Percentiles rank a stretch among this genome's conserved stretches.
phyloP scores from a whole-genome alignment of 2,797 vertebrate genomes.

The Sebastes steindachneri region DNA sequence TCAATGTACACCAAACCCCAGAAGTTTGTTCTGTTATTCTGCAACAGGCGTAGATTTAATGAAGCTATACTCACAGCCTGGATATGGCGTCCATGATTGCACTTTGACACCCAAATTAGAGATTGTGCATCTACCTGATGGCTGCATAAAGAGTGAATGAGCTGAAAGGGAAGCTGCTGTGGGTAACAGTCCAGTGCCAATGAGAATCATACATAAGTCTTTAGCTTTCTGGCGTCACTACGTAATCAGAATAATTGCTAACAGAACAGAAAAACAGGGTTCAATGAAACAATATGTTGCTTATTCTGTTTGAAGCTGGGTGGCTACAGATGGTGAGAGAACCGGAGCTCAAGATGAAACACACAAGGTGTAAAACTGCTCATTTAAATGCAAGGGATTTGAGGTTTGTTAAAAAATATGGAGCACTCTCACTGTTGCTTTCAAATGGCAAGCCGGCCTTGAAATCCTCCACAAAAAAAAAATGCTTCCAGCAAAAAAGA shows the following conservation, averaged over 20 bases:
- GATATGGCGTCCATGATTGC: not conserved
- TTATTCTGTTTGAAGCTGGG: conserved; percentile 40
- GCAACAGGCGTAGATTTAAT: not conserved
- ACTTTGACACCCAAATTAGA: not conserved
- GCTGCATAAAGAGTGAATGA: not conserved
- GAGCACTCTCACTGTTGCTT: not conserved
- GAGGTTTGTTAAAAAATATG: conserved; percentile 22
- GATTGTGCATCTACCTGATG: not conserved
- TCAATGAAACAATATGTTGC: not conserved
- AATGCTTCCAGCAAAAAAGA: not conserved
- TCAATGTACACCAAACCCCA: not conserved
- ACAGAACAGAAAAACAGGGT: not conserved
- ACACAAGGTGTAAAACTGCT: conserved; percentile 30
- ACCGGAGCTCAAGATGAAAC: conserved; percentile 38
- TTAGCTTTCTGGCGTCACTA: not conserved
- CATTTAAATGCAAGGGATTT: conserved; percentile 48
- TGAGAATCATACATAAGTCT: not conserved
- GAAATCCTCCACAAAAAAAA: not conserved
- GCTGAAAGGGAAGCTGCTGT: not conserved
- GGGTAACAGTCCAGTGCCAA: not conserved
- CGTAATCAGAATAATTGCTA: not conserved
- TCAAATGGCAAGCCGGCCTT: not conserved
- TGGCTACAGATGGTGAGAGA: conserved; percentile 44
- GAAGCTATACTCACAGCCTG: not conserved
- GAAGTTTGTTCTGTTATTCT: not conserved